A percentile compares a stretch with the other conserved stretches of the same genome.
Conservation (phyloP, 2,113 vertebrate species). For the Andinoacara biseriatus region DNA sequence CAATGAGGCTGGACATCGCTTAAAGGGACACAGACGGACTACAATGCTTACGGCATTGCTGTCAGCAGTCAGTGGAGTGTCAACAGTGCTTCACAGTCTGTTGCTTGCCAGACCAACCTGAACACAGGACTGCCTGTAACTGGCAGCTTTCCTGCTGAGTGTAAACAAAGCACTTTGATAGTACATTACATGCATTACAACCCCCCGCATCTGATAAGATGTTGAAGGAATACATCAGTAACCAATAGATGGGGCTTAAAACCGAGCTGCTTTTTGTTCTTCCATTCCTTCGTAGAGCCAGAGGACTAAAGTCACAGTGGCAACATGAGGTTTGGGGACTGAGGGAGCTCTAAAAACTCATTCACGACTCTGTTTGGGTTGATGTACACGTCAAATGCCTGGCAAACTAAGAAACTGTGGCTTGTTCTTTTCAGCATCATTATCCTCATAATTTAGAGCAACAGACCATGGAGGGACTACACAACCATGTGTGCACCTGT, state of each 20-base stretch:
- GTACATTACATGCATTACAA: background rate
- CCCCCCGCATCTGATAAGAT: background rate
- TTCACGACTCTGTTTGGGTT: background rate
- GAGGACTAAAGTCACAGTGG: background rate
- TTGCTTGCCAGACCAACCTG: conserved; percentile 11
- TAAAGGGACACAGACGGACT: conserved; percentile 1
- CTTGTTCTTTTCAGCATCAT: background rate
- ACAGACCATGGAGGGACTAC: background rate
- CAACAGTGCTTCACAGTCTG: conserved; percentile 8
- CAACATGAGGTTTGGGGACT: background rate
- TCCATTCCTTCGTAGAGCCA: background rate
- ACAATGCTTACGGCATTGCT: conserved; percentile 11
- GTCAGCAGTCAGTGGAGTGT: conserved; percentile 7
- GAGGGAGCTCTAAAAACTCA: background rate
- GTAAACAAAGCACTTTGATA: conserved; percentile 7
- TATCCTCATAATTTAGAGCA: background rate
- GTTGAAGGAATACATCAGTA: background rate
- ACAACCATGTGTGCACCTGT: background rate
- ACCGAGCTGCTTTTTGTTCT: background rate
- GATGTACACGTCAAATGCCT: background rate
- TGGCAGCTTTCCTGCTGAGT: conserved; percentile 21
- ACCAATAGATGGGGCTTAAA: background rate
- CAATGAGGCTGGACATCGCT: conserved; percentile 27
- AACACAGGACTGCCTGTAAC: conserved; percentile 7
- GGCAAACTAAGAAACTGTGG: background rate